Evolutionary conservation across 2,888 invertebrate species (phyloP).

Genomic region (Parasteatoda lunata): DNA sequence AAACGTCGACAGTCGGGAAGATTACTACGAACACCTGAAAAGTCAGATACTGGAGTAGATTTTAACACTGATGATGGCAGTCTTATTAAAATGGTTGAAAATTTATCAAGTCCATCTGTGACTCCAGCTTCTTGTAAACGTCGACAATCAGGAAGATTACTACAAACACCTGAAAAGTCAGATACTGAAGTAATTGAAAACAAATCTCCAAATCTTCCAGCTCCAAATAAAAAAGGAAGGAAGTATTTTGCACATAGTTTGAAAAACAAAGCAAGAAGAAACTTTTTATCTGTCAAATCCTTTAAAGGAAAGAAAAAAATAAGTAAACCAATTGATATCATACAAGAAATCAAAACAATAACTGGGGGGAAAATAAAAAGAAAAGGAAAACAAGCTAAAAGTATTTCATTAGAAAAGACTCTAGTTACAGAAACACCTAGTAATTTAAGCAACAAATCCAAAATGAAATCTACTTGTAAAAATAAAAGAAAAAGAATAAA

Average conservation of each 20-base stretch:
- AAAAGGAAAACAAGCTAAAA: conserved; percentile 17
- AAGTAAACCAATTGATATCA: conserved; percentile 34
- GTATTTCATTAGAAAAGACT: neutral
- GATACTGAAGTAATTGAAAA: neutral
- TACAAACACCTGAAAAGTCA: neutral
- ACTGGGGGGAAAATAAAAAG: conserved; percentile 16
- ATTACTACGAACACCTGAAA: too few relatives aligned
- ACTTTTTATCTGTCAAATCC: neutral
- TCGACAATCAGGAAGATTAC: neutral
- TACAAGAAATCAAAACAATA: conserved; percentile 48
- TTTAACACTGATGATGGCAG: too few relatives aligned
- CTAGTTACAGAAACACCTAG: neutral
- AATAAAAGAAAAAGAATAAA: conserved; percentile 34
- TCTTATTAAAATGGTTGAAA: too few relatives aligned
- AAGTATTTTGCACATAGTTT: neutral
- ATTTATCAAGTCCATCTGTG: too few relatives aligned
- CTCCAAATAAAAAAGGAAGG: neutral
- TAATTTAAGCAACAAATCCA: too few relatives aligned
- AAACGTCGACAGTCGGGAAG: too few relatives aligned
- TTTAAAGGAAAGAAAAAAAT: conserved; percentile 2
- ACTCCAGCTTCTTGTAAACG: too few relatives aligned
- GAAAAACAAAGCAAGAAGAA: neutral
- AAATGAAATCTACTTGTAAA: neutral
- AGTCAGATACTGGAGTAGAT: too few relatives aligned
- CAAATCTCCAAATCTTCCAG: neutral